Percentiles rank a stretch among this genome's conserved stretches.
phyloP scores from a whole-genome alignment of 2,888 invertebrate species.

The Drymonia ruficornis region DNA sequence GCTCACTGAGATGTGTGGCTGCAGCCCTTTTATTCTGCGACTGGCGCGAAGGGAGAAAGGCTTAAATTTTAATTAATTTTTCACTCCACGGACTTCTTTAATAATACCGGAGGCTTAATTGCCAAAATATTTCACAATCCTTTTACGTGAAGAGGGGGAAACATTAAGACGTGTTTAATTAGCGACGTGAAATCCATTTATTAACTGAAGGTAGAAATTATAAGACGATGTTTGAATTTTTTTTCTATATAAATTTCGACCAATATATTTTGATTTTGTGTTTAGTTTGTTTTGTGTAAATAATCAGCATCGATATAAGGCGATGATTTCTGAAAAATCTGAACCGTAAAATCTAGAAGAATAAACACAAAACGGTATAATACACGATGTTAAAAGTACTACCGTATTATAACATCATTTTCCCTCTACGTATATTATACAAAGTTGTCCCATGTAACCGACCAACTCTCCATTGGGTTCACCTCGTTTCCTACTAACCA shows the following conservation, averaged over 20 bases:
- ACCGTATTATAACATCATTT: not conserved
- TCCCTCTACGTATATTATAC: not conserved
- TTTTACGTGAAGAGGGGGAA: constrained; percentile 48
- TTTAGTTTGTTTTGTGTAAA: too few relatives aligned
- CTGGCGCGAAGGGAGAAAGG: constrained; percentile 66
- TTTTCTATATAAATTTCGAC: not conserved
- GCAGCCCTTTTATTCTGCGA: constrained; percentile 65
- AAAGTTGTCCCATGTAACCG: not conserved
- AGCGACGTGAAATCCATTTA: constrained; percentile 54
- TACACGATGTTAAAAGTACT: too few relatives aligned
- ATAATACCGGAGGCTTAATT: constrained; percentile 69
- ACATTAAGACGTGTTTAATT: constrained; percentile 70
- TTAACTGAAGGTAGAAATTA: constrained; percentile 31
- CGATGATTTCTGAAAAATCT: too few relatives aligned
- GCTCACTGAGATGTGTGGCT: constrained; percentile 74
- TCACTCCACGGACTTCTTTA: constrained; percentile 75
- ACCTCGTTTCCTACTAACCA: constrained; percentile 15
- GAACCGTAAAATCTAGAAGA: too few relatives aligned
- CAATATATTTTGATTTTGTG: not conserved
- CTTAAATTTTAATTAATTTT: constrained; percentile 82
- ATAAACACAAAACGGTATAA: too few relatives aligned
- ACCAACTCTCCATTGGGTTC: not conserved
- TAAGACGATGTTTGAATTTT: constrained; percentile 7
- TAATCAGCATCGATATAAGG: too few relatives aligned
- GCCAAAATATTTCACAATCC: constrained; percentile 74